Base-by-base conservation (phyloP, 2,888 invertebrate species). In the Ephialtes manifestator region DNA sequence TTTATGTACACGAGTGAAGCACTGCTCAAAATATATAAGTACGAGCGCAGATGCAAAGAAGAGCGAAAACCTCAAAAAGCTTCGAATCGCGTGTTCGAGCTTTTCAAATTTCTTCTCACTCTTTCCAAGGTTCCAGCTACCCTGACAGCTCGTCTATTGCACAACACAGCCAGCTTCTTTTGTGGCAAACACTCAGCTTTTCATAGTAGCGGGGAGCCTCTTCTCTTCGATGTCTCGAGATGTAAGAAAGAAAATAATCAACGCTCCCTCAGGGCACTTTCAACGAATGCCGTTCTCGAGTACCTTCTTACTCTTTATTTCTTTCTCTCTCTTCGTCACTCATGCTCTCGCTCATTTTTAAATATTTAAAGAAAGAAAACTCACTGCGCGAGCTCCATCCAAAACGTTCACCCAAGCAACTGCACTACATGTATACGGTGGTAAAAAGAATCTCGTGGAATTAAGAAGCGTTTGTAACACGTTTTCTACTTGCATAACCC, bases 171-270 rank as follows among this genome's bases (percentile, higher is more conserved):
- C 46, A 75, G 46, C 28, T 65, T 18, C 79, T 79, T 83, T 79
- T 79, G 83, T 77, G 77, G n/a, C 48, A 55, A 78, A 67, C 72
- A 68, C 65, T 39, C 39, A 79, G 60, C 70, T 74, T 60, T 70
- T 63, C 79, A 75, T 60, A 70, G 70, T 39, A 60, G n/a, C 13
- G 39, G 28, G 35, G 58, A 60, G 60, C 63, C 53, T 58, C 53
- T 48, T 60, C 60, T 58, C 28, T 39, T 39, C 31, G 53, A 67
- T 80, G 80, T 53, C 74, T 68, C 80, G 48, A 83, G 80, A 80
- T 70, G 63, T 63, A 83, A 80, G 80, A 83, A 83, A 83, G 83
- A 77, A 85, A 85, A 85, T 85, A 83, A 85, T 83, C 85, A 83
- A 83, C 83, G 48, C 58, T 77, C 78, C 83, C 82, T 77, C 58